Evolutionary conservation across 2,888 invertebrate species (phyloP), one percentile per base, ranked within the genome.

Genomic region (Elgonia sp.): DNA sequence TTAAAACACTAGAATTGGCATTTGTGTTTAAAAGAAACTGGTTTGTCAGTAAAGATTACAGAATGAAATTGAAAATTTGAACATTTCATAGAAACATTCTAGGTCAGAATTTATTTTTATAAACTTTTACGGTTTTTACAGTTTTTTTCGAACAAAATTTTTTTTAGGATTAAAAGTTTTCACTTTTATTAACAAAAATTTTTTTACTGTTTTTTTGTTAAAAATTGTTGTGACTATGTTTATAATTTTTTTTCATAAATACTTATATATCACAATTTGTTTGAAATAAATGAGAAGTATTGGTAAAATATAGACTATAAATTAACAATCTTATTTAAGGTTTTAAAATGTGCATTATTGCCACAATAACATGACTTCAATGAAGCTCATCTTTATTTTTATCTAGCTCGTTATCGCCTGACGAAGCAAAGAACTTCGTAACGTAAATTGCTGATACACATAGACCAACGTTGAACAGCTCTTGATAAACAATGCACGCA

Each of bases 401-500:
- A 80, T 80, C 69, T 50, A 62, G 75, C 75, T 81, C 69, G 80
- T 80, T 86, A 86, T 86, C 80, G 39, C 39, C 55, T 39, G 72
- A 46, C 79, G 73, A 84, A 63, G 75, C 55, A 53, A 75, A 39
- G 81, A 79, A 81, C 73, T 86, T 86, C 53, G 75, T 62, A 86
- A 81, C 42, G 62, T 63, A 62, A 86, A 81, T 62, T 39, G 69
- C 75, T 53, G 80, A 81, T 86, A 86, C 85, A 81, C 85, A 81
- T 79, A 86, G 87, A 87, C 50, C 67, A 72, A 60, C 75, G 77
- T 37, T 79, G 57, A 84, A 77, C 67, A 50, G 53, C 76, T 62
- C 77, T 77, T 60, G 89, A 89, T 84, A 89, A 89, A 86, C 84
- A 86, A 86, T 86, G 46, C 86, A 89, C 69, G 86, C 84, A 67